Conservation (phyloP, 2,113 vertebrate species). For the Typhlomys cinereus region DNA sequence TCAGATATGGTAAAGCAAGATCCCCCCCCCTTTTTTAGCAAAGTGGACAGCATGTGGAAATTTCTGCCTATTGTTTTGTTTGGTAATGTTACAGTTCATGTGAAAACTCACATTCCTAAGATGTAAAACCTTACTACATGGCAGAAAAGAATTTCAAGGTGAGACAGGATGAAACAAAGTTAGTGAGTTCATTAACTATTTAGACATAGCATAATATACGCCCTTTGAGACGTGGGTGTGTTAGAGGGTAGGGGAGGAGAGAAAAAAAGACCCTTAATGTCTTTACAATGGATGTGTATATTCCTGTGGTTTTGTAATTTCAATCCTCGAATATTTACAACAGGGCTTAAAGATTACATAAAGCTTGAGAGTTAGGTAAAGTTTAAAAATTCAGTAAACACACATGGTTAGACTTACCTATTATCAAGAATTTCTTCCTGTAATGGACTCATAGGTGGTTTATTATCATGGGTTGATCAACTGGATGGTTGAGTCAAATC, state of each 20-base stretch:
- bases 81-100: too few species aligned
- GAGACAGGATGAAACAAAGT: background rate
- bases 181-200: background rate
- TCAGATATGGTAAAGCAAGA: too few species aligned
- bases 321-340: background rate
- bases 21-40: too few species aligned
- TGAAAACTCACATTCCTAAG: too few species aligned
- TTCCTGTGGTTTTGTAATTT: too few species aligned
- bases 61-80: too few species aligned
- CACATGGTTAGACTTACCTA: background rate
- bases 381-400: background rate
- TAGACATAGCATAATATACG: background rate
- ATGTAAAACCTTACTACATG: too few species aligned
- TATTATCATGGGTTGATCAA: too few species aligned
- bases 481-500: too few species aligned
- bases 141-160: background rate
- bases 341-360: background rate
- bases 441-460: background rate
- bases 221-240: background rate
- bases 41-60: too few species aligned
- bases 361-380: background rate
- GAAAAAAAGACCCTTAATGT: too few species aligned
- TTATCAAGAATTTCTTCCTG: background rate
- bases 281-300: background rate
- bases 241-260: too few species aligned